Evolutionary conservation across 2,113 vertebrate genomes (phyloP), one percentile per base, ranked within the genome.

Genomic region (Pygoscelis adeliae): DNA sequence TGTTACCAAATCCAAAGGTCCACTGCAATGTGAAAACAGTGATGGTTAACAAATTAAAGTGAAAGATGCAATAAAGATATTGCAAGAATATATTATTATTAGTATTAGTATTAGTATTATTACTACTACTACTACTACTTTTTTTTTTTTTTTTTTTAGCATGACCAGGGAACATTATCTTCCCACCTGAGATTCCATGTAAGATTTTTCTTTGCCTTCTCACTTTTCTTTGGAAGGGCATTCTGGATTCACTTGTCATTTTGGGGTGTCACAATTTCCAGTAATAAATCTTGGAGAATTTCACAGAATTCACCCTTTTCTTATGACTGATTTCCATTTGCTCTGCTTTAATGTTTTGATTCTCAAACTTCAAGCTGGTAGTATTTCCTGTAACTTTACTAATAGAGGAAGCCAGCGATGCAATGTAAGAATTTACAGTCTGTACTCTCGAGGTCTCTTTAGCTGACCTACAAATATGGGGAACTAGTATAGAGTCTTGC

Each of bases 301-400:
- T 91, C 69, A 90, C 78, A 89, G 71, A 93, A 62, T 61, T 56
- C 2, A 27, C 84, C 74, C 32, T 70, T 27, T 91, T 96, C 86
- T 96, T 96, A 85, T 56, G 56, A 90, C 23, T 76, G 67, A 88
- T 77, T 94, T 94, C 95, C 52, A 94, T 90, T 44, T 69, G 77
- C 34, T 79, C 78, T 72, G 50, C 90, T 78, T 78, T 61, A 89
- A 56, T 91, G 83, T 95, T 62, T 44, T 81, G 58, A 73, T 70
- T 85, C 27, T 89, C 63, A n/a, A 29, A 46, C 29, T 73, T 72
- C 29, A 79, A 58, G 50, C 49, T 52, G 26, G 47, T 61, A 67
- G 72, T 42, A 74, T 74, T 80, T 44, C 44, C 89, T 72, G 84
- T 62, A 47, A 66, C 80, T 32, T 80, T 82, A 26, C 21, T 9